phyloP scores from a whole-genome alignment of 2,888 invertebrate species.

The Melanchra persicariae region DNA sequence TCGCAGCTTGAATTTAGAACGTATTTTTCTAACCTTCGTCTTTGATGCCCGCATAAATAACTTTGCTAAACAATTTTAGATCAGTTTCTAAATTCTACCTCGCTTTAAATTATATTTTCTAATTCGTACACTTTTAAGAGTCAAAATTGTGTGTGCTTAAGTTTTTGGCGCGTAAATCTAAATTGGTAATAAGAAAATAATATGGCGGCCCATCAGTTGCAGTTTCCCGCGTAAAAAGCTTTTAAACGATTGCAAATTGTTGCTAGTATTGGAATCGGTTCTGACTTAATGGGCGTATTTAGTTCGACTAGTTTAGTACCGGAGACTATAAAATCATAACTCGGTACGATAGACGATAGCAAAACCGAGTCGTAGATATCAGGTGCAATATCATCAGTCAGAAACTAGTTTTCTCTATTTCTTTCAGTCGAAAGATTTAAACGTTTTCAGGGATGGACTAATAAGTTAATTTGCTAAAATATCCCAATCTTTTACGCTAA shows the following conservation, averaged over 20 bases:
- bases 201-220: slow-evolving; percentile 64
- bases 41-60: slow-evolving; percentile 52
- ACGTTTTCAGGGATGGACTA: too few species aligned
- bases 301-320: slow-evolving; percentile 28
- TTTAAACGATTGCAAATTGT: slow-evolving; percentile 75
- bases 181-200: slow-evolving; percentile 62
- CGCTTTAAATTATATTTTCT: slow-evolving; percentile 14
- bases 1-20: slow-evolving; percentile 47
- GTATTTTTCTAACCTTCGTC: slow-evolving; percentile 43
- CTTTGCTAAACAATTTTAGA: slow-evolving; percentile 51
- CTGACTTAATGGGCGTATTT: slow-evolving; percentile 40
- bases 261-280: slow-evolving; percentile 56
- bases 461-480: too few species aligned
- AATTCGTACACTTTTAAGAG: slow-evolving; percentile 2
- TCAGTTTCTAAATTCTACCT: slow-evolving; percentile 13
- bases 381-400: background rate
- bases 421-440: too few species aligned
- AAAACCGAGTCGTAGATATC: too few species aligned
- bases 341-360: too few species aligned
- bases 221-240: slow-evolving; percentile 70
- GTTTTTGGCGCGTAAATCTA: slow-evolving; percentile 15
- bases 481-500: too few species aligned
- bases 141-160: slow-evolving; percentile 25
- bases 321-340: slow-evolving; percentile 23
- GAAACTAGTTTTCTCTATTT: too few species aligned